These are phyloP conservation scores for Panagrolaimus sp. DNA, from an alignment of 1,140 invertebrate genomes.

Conservation along the genomic window DNA sequence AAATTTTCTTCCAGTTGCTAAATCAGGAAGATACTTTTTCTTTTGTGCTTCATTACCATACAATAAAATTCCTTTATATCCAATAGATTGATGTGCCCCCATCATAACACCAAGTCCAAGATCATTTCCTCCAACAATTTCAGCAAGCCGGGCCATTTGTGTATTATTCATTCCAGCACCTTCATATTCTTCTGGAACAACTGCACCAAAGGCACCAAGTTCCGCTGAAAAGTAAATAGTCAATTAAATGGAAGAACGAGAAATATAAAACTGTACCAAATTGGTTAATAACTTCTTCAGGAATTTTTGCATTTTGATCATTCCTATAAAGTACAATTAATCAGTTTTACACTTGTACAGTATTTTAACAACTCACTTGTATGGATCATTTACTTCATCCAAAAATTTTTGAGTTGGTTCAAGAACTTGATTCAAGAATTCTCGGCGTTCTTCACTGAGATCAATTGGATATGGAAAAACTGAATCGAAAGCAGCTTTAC, in stretches of 20 bases:
- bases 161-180: conserved; percentile 74
- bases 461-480: conserved; percentile 62
- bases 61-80: conserved; percentile 79
- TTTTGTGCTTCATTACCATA: conserved; percentile 78
- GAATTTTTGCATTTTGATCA: conserved; percentile 64
- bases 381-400: conserved; percentile 60
- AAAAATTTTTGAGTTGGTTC: conserved; percentile 85
- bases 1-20: conserved; percentile 75
- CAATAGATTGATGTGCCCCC: conserved; percentile 65
- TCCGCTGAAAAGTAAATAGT: conserved; percentile 68
- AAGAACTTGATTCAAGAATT: conserved; percentile 76
- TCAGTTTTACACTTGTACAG: no score
- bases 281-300: conserved; percentile 67
- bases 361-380: conserved; percentile 31
- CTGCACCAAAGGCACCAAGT: conserved; percentile 82
- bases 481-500: conserved; percentile 59
- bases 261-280: conserved; percentile 33
- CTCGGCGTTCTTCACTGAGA: conserved; percentile 74
- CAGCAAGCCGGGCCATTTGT: conserved; percentile 83
- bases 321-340: conserved; percentile 55
- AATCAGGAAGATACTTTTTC: conserved; percentile 76
- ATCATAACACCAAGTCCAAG: conserved; percentile 75
- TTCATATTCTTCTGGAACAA: conserved; percentile 69
- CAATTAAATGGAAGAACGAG: no score
- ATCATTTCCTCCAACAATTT: conserved; percentile 79